A percentile compares a stretch with the other conserved stretches of the same genome.
These are phyloP conservation scores for Anableps anableps DNA, from an alignment of 2,797 vertebrate species.

Conservation along the genomic window DNA sequence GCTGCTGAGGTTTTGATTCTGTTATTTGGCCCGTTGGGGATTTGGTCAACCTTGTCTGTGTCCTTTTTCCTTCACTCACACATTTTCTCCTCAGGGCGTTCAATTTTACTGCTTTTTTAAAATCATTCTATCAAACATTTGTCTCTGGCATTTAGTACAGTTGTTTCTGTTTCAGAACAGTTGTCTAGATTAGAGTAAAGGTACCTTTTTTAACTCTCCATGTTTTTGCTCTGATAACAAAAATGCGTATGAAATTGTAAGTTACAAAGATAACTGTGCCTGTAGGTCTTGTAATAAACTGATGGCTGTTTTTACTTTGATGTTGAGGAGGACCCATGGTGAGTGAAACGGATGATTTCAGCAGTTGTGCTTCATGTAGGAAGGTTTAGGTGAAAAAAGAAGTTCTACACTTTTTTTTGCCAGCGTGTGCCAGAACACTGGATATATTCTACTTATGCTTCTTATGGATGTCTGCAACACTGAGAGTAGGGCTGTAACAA, in stretches of 20 bases:
- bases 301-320: constrained; percentile 72
- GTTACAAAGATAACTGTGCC: constrained; percentile 74
- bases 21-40: constrained; percentile 62
- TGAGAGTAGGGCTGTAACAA: no score
- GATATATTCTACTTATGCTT: constrained; percentile 13
- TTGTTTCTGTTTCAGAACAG: constrained; percentile 8
- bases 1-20: constrained; percentile 69
- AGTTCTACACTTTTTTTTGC: constrained; percentile 13
- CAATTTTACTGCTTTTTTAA: constrained; percentile 40
- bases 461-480: constrained; percentile 32
- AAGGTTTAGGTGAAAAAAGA: constrained; percentile 31
- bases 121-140: constrained; percentile 49
- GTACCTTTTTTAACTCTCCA: constrained; percentile 38
- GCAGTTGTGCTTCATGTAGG: constrained; percentile 40
- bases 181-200: constrained; percentile 38
- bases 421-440: constrained; percentile 15
- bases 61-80: constrained; percentile 20
- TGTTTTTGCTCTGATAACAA: constrained; percentile 57
- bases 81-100: constrained; percentile 48
- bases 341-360: constrained; percentile 66
- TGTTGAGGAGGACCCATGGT: constrained; percentile 57
- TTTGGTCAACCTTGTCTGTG: constrained; percentile 41
- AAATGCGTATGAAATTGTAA: constrained; percentile 60
- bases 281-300: constrained; percentile 73
- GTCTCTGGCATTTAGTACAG: constrained; percentile 39